These are phyloP conservation scores for Vesta saturnalis DNA, from an alignment of 2,888 invertebrate genomes.

Conservation along the genomic window DNA sequence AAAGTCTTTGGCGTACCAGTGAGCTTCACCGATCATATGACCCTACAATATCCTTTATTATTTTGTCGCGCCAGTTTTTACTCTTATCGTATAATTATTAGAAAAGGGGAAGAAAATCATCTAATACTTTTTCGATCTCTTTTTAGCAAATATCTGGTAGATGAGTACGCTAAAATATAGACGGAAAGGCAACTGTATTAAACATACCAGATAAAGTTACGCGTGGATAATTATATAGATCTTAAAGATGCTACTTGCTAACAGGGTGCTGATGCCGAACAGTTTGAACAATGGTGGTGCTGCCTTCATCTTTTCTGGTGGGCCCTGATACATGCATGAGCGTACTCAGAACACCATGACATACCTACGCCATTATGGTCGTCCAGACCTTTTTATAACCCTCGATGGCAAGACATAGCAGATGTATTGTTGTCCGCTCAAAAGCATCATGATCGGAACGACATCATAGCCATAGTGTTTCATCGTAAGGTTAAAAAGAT, in stretches of 20 bases:
- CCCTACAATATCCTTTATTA: not conserved
- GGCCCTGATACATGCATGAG: conserved; percentile 53
- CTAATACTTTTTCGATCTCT: conserved; percentile 48
- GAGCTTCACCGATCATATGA: not conserved
- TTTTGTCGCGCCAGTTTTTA: conserved; percentile 41
- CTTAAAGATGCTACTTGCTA: not conserved
- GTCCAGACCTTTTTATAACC: conserved; percentile 49
- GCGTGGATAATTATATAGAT: not conserved
- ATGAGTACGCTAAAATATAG: conserved; percentile 59
- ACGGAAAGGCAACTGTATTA: too few relatives aligned
- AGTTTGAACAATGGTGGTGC: conserved; percentile 46
- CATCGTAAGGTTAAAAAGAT: conserved; percentile 48
- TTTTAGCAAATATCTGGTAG: conserved; percentile 55
- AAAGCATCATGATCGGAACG: conserved; percentile 42
- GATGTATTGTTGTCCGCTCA: conserved; percentile 15
- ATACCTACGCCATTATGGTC: conserved; percentile 53
- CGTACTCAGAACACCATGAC: conserved; percentile 52
- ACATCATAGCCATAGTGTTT: conserved; percentile 47
- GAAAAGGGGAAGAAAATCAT: conserved; percentile 45
- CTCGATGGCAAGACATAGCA: conserved; percentile 48
- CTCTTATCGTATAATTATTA: conserved; percentile 50
- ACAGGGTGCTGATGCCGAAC: conserved; percentile 43
- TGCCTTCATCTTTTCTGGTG: conserved; percentile 49
- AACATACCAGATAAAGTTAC: not conserved
- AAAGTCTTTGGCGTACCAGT: not conserved